Conservation (phyloP, 2,797 vertebrate genomes). For the Protonibea diacanthus region DNA sequence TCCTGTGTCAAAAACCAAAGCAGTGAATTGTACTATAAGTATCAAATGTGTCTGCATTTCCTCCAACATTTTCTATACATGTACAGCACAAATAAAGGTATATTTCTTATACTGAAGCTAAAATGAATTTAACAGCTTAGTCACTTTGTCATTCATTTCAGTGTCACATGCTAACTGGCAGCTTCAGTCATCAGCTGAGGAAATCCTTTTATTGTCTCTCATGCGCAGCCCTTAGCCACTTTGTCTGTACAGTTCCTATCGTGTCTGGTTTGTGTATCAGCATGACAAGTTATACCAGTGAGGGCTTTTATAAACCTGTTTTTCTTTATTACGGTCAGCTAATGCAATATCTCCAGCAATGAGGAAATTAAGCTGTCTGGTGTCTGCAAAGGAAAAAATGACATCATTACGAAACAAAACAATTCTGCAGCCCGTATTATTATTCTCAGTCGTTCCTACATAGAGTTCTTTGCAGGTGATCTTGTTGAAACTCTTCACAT, state of each 20-base stretch:
- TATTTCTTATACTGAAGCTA: not conserved
- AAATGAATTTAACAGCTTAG: not conserved
- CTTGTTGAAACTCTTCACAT: constrained; percentile 16
- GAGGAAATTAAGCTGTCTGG: constrained; percentile 9
- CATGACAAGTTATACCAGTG: not conserved
- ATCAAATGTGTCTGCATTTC: too few species aligned
- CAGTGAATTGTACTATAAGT: not conserved
- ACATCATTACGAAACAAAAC: not conserved
- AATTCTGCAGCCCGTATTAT: constrained; percentile 5
- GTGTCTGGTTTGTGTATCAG: not conserved
- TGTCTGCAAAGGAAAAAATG: not conserved
- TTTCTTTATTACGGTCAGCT: constrained; percentile 2
- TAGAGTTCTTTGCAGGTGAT: constrained; percentile 21
- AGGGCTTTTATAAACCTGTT: constrained; percentile 3
- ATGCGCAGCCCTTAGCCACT: not conserved
- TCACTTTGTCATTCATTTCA: not conserved
- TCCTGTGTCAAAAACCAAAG: not conserved
- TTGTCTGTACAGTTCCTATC: not conserved
- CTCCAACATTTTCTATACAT: too few species aligned
- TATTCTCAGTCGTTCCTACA: not conserved
- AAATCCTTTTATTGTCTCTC: not conserved
- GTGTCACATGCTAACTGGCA: not conserved
- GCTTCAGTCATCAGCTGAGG: not conserved
- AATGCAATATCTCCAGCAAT: not conserved
- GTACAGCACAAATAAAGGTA: not conserved